phyloP scores from a whole-genome alignment of 2,797 vertebrate genomes.

The Bovichtus variegatus region DNA sequence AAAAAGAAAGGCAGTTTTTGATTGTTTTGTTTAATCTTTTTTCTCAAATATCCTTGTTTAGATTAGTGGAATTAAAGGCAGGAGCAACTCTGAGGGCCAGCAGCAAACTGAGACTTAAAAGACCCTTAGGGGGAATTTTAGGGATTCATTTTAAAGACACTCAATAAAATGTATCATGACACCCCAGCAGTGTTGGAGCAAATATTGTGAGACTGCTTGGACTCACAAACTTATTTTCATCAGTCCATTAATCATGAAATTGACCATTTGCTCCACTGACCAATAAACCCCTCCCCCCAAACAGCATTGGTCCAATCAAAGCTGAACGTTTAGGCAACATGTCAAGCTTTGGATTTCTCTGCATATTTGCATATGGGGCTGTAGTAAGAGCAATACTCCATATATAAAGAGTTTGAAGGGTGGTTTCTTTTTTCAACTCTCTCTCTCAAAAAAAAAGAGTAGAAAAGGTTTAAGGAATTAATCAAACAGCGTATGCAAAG shows the following conservation, averaged over 20 bases:
- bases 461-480: background rate
- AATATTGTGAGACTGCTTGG: slow-evolving; percentile 38
- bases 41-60: slow-evolving; percentile 71
- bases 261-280: background rate
- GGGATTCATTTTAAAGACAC: slow-evolving; percentile 43
- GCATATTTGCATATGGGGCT: background rate
- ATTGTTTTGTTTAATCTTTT: slow-evolving; percentile 48
- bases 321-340: background rate
- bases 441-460: background rate
- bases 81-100: slow-evolving; percentile 12
- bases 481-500: background rate
- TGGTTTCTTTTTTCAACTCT: background rate
- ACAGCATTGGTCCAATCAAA: background rate
- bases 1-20: slow-evolving; percentile 24
- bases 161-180: slow-evolving; percentile 57
- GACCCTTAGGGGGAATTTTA: slow-evolving; percentile 46
- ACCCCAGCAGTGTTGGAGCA: slow-evolving; percentile 21
- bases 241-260: slow-evolving; percentile 41
- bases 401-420: background rate
- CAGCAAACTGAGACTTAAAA: slow-evolving; percentile 51
- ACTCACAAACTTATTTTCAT: slow-evolving; percentile 41
- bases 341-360: background rate
- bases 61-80: slow-evolving; percentile 54
- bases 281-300: background rate
- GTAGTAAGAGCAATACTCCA: background rate